Conservation (phyloP, 2,113 vertebrate species). For the Eublepharis macularius region DNA sequence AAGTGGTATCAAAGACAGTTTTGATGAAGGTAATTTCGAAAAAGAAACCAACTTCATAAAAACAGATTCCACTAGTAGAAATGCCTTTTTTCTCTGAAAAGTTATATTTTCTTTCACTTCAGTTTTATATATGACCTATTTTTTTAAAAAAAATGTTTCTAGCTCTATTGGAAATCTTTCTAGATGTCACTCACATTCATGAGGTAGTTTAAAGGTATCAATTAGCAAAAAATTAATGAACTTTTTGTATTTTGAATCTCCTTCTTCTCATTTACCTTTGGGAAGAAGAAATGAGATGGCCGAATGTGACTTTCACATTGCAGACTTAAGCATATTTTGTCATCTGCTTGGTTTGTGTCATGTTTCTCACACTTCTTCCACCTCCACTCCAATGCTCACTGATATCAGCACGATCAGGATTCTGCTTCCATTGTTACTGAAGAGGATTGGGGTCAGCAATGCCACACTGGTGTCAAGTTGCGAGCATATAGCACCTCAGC, state of each 20-base stretch:
- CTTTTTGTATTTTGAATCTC: not conserved
- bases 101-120: not conserved
- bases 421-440: not conserved
- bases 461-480: conserved; percentile 35
- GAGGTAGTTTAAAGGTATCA: not conserved
- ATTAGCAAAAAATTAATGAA: not conserved
- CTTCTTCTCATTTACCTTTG: not conserved
- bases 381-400: conserved; percentile 24
- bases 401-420: not conserved
- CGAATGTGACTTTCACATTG: conserved; percentile 7
- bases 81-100: not conserved
- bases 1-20: too few species aligned
- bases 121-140: too few species aligned
- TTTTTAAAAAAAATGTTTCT: too few species aligned
- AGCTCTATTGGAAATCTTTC: not conserved
- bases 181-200: not conserved
- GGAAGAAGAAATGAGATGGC: not conserved
- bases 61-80: too few species aligned
- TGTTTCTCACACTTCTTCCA: conserved; percentile 19
- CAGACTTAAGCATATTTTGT: not conserved
- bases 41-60: too few species aligned
- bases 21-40: too few species aligned
- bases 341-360: not conserved
- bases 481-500: conserved; percentile 47
- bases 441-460: not conserved